Evolutionary conservation across 2,888 invertebrate genomes (phyloP).

Genomic region (Eupithecia vulgata): DNA sequence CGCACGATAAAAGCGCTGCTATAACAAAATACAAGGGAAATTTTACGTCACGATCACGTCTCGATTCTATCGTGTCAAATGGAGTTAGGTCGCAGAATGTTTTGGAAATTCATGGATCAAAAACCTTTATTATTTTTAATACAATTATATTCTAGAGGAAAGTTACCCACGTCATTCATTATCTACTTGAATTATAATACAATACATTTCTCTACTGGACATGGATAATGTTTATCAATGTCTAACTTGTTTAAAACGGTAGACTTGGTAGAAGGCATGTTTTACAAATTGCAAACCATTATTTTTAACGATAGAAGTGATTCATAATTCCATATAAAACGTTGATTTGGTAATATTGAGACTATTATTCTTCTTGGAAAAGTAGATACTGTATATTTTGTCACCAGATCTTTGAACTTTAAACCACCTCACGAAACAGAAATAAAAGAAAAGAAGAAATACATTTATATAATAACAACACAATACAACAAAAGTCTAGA

Average conservation of each 20-base stretch:
- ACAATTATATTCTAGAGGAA: not conserved
- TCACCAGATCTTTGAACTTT: not conserved
- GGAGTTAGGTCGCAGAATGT: too few species aligned
- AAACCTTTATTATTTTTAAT: not conserved
- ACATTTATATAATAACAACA: too few species aligned
- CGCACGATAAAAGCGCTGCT: too few species aligned
- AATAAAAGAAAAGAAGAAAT: too few species aligned
- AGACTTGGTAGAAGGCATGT: not conserved
- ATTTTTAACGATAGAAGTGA: not conserved
- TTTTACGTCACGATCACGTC: too few species aligned
- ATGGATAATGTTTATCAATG: not conserved
- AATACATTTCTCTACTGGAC: not conserved
- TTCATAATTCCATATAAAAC: not conserved
- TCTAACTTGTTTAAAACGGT: constrained; percentile 2
- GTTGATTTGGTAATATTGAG: not conserved
- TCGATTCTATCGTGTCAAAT: too few species aligned
- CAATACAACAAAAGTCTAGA: too few species aligned
- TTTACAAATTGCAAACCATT: not conserved
- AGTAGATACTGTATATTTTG: not conserved
- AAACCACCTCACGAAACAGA: not conserved
- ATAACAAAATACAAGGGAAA: too few species aligned
- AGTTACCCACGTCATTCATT: too few species aligned
- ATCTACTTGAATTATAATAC: not conserved
- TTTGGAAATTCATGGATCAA: too few species aligned
- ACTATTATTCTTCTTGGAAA: not conserved